Evolutionary conservation across 2,888 invertebrate species (phyloP).

Genomic region (Stenichneumon culpator): DNA sequence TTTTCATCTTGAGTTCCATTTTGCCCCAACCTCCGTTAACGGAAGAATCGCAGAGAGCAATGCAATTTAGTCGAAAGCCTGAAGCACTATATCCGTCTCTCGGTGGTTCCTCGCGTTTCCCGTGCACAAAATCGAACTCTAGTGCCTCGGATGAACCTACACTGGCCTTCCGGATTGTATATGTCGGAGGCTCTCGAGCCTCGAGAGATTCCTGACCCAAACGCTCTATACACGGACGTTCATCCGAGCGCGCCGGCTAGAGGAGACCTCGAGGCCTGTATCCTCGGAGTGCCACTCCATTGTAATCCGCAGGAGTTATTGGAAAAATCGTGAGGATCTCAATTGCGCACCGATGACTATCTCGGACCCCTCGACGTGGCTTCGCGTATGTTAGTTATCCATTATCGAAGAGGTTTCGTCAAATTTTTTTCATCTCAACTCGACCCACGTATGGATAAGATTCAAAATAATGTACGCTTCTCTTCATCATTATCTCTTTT

Average conservation of each 20-base stretch:
- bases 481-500: too few relatives aligned
- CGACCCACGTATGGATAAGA: too few relatives aligned
- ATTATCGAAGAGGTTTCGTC: too few relatives aligned
- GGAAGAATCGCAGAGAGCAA: neutral
- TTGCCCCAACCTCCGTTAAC: too few relatives aligned
- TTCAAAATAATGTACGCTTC: too few relatives aligned
- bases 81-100: neutral
- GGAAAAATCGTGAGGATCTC: neutral
- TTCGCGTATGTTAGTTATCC: too few relatives aligned
- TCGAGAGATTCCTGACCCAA: constrained; percentile 27
- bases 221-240: constrained; percentile 17
- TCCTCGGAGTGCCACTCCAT: constrained; percentile 13
- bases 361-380: too few relatives aligned
- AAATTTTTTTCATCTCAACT: too few relatives aligned
- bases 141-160: constrained; percentile 1
- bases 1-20: too few relatives aligned
- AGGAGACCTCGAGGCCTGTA: constrained; percentile 6
- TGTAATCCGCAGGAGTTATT: constrained; percentile 8
- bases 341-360: neutral
- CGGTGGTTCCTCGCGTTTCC: constrained; percentile 14
- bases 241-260: neutral
- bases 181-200: neutral
- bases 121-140: constrained; percentile 15
- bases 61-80: constrained; percentile 19
- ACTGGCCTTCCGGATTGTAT: constrained; percentile 1